Evolutionary conservation across 2,113 vertebrate genomes (phyloP).

Genomic region (Lophura nycthemera): DNA sequence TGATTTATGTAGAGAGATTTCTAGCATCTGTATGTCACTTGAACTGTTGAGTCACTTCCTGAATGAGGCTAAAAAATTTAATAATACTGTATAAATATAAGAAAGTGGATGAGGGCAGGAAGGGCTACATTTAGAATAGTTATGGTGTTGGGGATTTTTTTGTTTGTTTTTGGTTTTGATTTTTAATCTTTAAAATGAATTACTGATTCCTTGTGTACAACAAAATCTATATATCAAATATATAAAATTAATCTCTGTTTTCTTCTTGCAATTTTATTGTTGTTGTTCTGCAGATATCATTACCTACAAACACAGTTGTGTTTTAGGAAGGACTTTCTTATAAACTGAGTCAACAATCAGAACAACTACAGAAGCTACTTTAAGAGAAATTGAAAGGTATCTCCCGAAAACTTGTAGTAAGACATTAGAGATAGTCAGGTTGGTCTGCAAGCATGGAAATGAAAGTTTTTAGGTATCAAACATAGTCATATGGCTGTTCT

Average conservation of each 20-base stretch:
- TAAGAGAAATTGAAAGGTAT: background rate
- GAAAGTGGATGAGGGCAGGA: background rate
- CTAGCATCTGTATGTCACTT: background rate
- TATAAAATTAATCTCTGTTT: background rate
- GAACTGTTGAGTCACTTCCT: background rate
- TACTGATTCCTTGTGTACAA: background rate
- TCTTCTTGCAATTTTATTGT: background rate
- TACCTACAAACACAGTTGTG: background rate
- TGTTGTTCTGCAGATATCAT: background rate
- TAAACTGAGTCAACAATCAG: background rate
- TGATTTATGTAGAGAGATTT: background rate
- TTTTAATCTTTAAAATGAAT: background rate
- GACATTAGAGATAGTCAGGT: background rate
- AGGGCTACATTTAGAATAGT: background rate
- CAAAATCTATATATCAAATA: background rate
- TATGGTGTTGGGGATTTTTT: background rate
- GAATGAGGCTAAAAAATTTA: background rate
- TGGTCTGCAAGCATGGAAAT: background rate
- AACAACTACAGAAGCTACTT: background rate
- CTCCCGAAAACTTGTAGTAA: background rate
- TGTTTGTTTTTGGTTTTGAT: background rate
- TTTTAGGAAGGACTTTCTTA: background rate
- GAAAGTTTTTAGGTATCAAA: background rate
- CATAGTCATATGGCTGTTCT: background rate
- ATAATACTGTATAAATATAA: background rate